These are phyloP conservation scores for Pristionchus arcanus DNA, from an alignment of 2,888 invertebrate species.

Conservation along the genomic window DNA sequence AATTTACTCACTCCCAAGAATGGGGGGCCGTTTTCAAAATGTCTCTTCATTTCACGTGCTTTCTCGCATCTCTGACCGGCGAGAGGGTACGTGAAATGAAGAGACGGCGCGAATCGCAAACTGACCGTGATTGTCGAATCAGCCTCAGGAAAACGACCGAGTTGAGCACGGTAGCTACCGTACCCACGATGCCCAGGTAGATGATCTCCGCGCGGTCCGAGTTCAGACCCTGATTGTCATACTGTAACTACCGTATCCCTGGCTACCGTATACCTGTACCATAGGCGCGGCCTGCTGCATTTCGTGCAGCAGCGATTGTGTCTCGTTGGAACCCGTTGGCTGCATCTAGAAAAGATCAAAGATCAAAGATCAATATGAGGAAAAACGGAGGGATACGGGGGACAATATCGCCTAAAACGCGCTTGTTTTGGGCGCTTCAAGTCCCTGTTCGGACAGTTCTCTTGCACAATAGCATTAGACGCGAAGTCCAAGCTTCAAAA, in stretches of 20 bases:
- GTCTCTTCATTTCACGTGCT: too few species aligned
- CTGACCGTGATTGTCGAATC: conserved; percentile 63
- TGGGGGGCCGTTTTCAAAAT: too few species aligned
- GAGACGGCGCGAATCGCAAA: not conserved
- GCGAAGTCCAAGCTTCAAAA: not conserved
- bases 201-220: conserved; percentile 63
- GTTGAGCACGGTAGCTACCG: conserved; percentile 60
- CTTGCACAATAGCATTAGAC: not conserved
- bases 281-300: not conserved
- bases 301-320: not conserved
- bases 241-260: not conserved
- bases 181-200: conserved; percentile 60
- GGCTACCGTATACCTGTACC: conserved; percentile 43
- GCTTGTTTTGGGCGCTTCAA: not conserved
- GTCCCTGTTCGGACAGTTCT: not conserved
- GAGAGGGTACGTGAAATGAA: too few species aligned
- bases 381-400: not conserved
- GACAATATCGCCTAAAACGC: not conserved
- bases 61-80: too few species aligned
- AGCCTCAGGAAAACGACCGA: conserved; percentile 59
- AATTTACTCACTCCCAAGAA: not conserved
- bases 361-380: not conserved
- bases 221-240: not conserved
- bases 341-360: not conserved
- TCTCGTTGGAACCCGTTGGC: conserved; percentile 11